phyloP scores from a whole-genome alignment of 2,113 vertebrate species.

The Gulo gulo region DNA sequence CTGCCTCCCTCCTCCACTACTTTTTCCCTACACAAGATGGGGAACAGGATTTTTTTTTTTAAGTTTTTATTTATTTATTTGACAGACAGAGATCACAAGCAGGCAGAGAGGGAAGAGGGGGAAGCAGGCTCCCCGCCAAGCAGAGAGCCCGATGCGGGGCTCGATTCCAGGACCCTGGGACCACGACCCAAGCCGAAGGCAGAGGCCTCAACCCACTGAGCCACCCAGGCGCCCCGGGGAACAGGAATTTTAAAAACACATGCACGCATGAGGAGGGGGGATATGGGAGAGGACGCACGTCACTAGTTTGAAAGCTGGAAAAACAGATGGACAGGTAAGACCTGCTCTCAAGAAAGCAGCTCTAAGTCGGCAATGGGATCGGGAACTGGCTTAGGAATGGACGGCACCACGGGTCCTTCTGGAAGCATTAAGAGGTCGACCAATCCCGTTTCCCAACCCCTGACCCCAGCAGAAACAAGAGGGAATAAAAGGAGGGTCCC shows the following conservation, averaged over 20 bases:
- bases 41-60: not conserved
- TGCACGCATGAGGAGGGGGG: fast-evolving
- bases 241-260: not conserved
- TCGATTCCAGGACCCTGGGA: no score
- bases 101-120: no score
- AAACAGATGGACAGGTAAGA: not conserved
- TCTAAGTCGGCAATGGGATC: not conserved
- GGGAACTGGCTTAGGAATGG: not conserved
- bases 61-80: no score
- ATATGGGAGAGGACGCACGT: not conserved
- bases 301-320: not conserved
- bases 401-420: not conserved
- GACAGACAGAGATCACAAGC: no score
- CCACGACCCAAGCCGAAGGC: no score
- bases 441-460: not conserved
- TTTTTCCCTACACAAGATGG: not conserved
- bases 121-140: no score
- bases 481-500: not conserved
- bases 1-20: not conserved
- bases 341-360: not conserved
- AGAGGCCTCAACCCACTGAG: no score
- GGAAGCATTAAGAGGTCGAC: not conserved
- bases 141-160: no score
- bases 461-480: not conserved
- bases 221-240: no score